Base-by-base conservation (phyloP, 2,888 invertebrate genomes). In the Leucophenga maculata region DNA sequence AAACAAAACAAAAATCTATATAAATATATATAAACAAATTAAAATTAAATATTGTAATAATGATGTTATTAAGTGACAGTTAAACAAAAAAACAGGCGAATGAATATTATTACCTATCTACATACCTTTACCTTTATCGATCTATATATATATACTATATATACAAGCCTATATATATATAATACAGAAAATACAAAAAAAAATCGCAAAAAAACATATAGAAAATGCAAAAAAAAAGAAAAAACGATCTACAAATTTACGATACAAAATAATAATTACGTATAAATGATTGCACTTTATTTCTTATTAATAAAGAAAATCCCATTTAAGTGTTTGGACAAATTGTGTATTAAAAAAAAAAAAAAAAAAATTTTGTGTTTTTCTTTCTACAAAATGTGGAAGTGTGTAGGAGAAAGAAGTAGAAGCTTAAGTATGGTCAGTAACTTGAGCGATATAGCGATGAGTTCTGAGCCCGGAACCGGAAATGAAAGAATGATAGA, bases 241-340 rank as follows among this genome's bases (percentile, higher is more conserved):
- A 50, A 77, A 78, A 71, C 70, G 69, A 74, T 73, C 73, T 74
- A 76, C 74, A 75, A 79, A 69, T 71, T 68, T 70, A 72, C 72
- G 59, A 78, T 73, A 74, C 72, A 74, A 68, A 26, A 39, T 39
- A 73, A 73, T 67, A 66, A 76, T 70, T 62, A 71, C 68, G 69
- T 79, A 78, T 76, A 78, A 84, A 81, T 75, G 76, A 83, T 79
- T 81, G 85, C 86, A 85, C 85, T 82, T 85, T 84, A 86, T 86
- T 85, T 85, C 80, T 80, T 78, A 82, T 83, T 79, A 79, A 78
- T 78, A 83, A 48, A 80, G 75, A 77, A 82, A 85, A 80, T 78
- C 80, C 83, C 80, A 82, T 84, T 85, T 85, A 85, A 86, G 81
- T 86, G 85, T 86, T 86, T 86, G 85, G 86, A 86, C 81, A 82